Evolutionary conservation across 2,797 vertebrate genomes (phyloP).

Genomic region (Syndactyla subalaris): DNA sequence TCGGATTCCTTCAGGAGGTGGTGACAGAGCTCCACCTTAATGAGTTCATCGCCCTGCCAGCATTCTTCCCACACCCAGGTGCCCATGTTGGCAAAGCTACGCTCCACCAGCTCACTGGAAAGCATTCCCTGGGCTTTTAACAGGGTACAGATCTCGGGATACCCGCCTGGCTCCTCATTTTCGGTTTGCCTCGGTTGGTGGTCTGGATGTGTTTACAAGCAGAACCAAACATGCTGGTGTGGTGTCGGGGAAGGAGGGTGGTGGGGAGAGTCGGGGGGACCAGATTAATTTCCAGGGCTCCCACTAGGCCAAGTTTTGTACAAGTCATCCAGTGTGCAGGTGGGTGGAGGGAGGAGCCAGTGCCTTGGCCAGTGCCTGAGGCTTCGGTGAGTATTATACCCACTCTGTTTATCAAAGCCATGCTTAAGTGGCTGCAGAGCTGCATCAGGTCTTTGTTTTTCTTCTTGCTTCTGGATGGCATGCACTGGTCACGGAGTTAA

Average conservation of each 20-base stretch:
- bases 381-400: slow-evolving; percentile 29
- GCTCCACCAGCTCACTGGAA: background rate
- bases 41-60: slow-evolving; percentile 61
- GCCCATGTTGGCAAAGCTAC: slow-evolving; percentile 26
- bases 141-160: background rate
- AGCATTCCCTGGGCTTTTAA: background rate
- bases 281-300: background rate
- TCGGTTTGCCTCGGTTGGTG: background rate
- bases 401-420: slow-evolving; percentile 37
- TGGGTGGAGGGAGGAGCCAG: slow-evolving; percentile 53
- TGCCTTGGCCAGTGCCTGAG: background rate
- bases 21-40: slow-evolving; percentile 72
- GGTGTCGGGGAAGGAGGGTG: background rate
- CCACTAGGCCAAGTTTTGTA: slow-evolving; percentile 6
- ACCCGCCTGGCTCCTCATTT: background rate
- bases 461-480: background rate
- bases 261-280: background rate
- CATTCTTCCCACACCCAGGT: slow-evolving; percentile 64
- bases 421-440: slow-evolving; percentile 11
- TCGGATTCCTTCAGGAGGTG: slow-evolving; percentile 69
- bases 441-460: slow-evolving; percentile 50
- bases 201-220: background rate
- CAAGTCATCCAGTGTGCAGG: slow-evolving; percentile 8
- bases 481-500: slow-evolving; percentile 1
- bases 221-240: background rate